Evolutionary conservation across 1,140 invertebrate genomes (phyloP).

Genomic region (Drosophila rhopaloa): DNA sequence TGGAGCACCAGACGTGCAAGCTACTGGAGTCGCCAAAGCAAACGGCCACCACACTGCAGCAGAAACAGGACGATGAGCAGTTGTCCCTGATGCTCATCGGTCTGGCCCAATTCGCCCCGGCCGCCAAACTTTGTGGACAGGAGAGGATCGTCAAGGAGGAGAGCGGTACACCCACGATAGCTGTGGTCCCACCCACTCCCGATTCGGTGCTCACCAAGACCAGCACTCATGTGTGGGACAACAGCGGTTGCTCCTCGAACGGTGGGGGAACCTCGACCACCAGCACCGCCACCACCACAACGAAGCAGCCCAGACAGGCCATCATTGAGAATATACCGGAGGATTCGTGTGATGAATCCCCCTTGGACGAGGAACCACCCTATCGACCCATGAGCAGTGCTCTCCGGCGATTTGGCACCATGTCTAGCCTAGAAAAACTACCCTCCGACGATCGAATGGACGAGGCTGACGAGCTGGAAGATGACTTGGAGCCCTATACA

Average conservation of each 20-base stretch:
- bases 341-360: slow-evolving; percentile 86
- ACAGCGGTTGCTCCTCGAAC: slow-evolving; percentile 46
- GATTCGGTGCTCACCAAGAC: slow-evolving; percentile 85
- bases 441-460: slow-evolving; percentile 84
- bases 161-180: slow-evolving; percentile 87
- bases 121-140: slow-evolving; percentile 87
- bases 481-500: slow-evolving; percentile 47
- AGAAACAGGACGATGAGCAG: slow-evolving; percentile 85
- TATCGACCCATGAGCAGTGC: slow-evolving; percentile 86
- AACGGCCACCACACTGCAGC: slow-evolving; percentile 31
- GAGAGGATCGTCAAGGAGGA: neutral
- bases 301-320: slow-evolving; percentile 67
- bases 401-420: slow-evolving; percentile 88
- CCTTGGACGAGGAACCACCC: slow-evolving; percentile 86
- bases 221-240: slow-evolving; percentile 81
- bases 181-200: slow-evolving; percentile 91
- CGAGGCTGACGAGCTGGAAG: slow-evolving; percentile 82
- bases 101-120: slow-evolving; percentile 87
- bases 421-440: slow-evolving; percentile 90
- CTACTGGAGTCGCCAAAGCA: slow-evolving; percentile 78
- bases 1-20: slow-evolving; percentile 82
- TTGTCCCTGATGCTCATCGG: slow-evolving; percentile 88
- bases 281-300: slow-evolving; percentile 57
- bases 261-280: slow-evolving; percentile 23
- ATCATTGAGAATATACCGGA: slow-evolving; percentile 84